A percentile compares a stretch with the other conserved stretches of the same genome.
phyloP scores from a whole-genome alignment of 1,140 invertebrate genomes.

The Hirudo medicinalis region DNA sequence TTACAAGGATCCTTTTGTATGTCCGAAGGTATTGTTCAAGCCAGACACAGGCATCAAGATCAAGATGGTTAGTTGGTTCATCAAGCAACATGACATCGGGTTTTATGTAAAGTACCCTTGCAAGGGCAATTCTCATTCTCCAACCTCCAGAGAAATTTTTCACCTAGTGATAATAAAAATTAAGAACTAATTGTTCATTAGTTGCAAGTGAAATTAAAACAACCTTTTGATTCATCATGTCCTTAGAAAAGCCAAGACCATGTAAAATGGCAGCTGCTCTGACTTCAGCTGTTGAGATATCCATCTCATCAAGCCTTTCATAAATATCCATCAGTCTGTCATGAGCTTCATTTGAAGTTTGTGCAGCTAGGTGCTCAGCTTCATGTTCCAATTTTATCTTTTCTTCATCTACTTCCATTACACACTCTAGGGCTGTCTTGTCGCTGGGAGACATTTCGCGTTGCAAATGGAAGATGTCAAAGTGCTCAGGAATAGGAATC shows the following conservation, averaged over 20 bases:
- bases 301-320: slow-evolving; percentile 89
- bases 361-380: slow-evolving; percentile 55
- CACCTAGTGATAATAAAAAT: slow-evolving; percentile 22
- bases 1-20: slow-evolving; percentile 91
- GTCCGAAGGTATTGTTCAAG: slow-evolving; percentile 40
- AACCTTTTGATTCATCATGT: slow-evolving; percentile 51
- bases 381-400: slow-evolving; percentile 76
- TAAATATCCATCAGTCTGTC: slow-evolving; percentile 95
- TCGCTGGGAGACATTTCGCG: slow-evolving; percentile 91
- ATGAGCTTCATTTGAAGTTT: slow-evolving; percentile 56
- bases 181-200: background rate
- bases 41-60: slow-evolving; percentile 47
- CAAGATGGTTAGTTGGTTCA: slow-evolving; percentile 57
- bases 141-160: slow-evolving; percentile 60
- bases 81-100: slow-evolving; percentile 43
- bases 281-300: slow-evolving; percentile 82
- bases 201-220: background rate
- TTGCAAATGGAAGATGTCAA: slow-evolving; percentile 94
- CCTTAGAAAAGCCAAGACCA: slow-evolving; percentile 86
- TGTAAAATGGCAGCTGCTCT: slow-evolving; percentile 84
- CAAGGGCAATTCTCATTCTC: slow-evolving; percentile 97
- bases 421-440: slow-evolving; percentile 73
- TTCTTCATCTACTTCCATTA: slow-evolving; percentile 96
- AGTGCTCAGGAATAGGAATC: slow-evolving; percentile 85
- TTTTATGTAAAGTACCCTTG: slow-evolving; percentile 45